These are phyloP conservation scores for Melinaea marsaeus DNA, from an alignment of 2,888 invertebrate genomes.

Conservation along the genomic window DNA sequence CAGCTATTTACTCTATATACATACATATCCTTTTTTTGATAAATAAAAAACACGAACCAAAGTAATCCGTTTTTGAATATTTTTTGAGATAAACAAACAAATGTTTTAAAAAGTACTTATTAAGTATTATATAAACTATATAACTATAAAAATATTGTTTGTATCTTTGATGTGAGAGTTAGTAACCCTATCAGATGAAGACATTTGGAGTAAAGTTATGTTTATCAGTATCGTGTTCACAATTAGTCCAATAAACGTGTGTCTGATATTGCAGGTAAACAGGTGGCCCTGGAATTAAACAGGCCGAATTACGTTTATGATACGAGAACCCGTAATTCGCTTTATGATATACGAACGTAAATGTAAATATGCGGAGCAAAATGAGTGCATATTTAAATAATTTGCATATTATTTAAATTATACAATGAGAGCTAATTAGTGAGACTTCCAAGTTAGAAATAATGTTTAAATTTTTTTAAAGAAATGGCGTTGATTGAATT, in stretches of 20 bases:
- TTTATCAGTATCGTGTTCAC: constrained; percentile 60
- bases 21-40: not conserved
- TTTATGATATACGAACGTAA: constrained; percentile 8
- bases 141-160: not conserved
- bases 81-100: not conserved
- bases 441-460: too few species aligned
- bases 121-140: not conserved
- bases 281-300: constrained; percentile 26
- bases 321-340: constrained; percentile 16
- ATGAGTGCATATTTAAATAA: constrained; percentile 5
- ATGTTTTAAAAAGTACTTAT: too few species aligned
- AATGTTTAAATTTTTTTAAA: too few species aligned
- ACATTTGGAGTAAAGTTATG: constrained; percentile 70
- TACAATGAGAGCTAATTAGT: too few species aligned
- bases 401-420: too few species aligned
- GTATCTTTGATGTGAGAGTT: not conserved
- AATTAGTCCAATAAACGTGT: constrained; percentile 61
- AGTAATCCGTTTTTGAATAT: not conserved
- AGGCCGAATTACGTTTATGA: constrained; percentile 17
- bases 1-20: not conserved
- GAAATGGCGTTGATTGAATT: too few species aligned
- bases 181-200: constrained; percentile 41
- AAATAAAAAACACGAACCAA: not conserved
- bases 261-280: constrained; percentile 27
- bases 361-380: not conserved